These are phyloP conservation scores for Philypnodon macrostomus DNA, from an alignment of 2,797 vertebrate species.

Conservation along the genomic window DNA sequence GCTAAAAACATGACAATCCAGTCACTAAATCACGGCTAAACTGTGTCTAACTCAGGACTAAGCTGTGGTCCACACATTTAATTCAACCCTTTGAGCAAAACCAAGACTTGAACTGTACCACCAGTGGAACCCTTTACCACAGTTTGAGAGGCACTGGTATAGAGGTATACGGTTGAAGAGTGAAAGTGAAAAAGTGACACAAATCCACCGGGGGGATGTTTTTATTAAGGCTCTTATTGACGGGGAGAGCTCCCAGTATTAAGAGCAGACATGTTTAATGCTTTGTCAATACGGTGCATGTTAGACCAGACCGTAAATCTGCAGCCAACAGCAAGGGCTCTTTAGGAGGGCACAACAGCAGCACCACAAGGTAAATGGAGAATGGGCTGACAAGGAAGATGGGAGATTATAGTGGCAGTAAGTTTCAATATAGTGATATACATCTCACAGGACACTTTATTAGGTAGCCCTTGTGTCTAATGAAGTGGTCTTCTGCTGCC, in stretches of 20 bases:
- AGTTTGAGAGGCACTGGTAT: no score
- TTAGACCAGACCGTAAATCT: constrained; percentile 76
- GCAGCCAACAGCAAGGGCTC: constrained; percentile 59
- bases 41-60: no score
- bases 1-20: no score
- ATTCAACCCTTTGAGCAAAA: no score
- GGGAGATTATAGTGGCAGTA: constrained; percentile 53
- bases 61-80: no score
- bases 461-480: no score
- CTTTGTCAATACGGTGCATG: constrained; percentile 81
- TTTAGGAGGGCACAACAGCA: constrained; percentile 49
- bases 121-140: no score
- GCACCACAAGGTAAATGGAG: constrained; percentile 60
- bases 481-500: no score
- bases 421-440: constrained; percentile 9
- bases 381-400: constrained; percentile 55
- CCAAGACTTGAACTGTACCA: no score
- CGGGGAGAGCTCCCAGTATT: constrained; percentile 77
- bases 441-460: no score
- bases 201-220: constrained; percentile 77
- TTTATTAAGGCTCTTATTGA: constrained; percentile 85
- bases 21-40: no score
- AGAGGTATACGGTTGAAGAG: constrained; percentile 33
- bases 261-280: constrained; percentile 83
- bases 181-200: constrained; percentile 65